Conservation (phyloP, 2,888 invertebrate species). For the Chirona hameri region DNA sequence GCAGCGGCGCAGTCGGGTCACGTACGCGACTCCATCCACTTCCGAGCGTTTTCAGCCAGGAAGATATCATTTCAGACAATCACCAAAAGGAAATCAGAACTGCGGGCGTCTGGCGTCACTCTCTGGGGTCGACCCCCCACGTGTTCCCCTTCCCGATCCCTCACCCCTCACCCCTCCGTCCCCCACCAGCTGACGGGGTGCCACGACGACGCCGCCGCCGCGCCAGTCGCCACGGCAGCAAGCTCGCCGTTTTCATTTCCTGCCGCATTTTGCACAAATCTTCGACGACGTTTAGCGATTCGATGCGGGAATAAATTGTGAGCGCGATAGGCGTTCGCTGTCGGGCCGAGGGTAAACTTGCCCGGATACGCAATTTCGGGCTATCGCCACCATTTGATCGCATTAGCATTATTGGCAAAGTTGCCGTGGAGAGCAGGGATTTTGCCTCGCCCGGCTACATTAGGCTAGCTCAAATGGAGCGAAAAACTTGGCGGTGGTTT, state of each 20-base stretch:
- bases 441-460: not conserved
- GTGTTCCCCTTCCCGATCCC: too few relatives aligned
- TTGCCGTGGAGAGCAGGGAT: not conserved
- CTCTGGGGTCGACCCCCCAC: too few relatives aligned
- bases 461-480: not conserved
- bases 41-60: not conserved
- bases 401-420: constrained; percentile 8
- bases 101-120: not conserved
- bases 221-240: not conserved
- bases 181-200: too few relatives aligned
- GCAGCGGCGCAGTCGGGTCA: not conserved
- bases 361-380: not conserved
- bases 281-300: not conserved
- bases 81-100: not conserved
- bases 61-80: not conserved
- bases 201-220: too few relatives aligned
- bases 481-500: not conserved
- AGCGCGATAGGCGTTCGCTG: not conserved
- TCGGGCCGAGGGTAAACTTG: not conserved
- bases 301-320: not conserved
- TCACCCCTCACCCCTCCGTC: too few relatives aligned
- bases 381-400: not conserved
- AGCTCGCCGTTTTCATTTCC: not conserved
- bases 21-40: not conserved
- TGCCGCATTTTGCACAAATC: not conserved